phyloP scores from a whole-genome alignment of 2,113 vertebrate species.

The Pyxicephalus adspersus region DNA sequence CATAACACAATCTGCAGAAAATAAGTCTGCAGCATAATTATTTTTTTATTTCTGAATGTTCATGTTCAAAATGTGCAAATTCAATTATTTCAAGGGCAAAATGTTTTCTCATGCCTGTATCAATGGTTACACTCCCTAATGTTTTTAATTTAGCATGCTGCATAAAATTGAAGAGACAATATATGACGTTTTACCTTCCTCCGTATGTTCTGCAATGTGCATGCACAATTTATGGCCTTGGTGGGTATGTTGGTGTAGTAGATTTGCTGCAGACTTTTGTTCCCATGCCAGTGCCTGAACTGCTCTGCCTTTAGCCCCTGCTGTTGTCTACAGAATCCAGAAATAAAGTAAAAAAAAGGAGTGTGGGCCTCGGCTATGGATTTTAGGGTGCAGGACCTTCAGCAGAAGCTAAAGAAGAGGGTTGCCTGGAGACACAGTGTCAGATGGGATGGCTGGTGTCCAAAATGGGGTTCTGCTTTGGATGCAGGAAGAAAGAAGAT shows the following conservation, averaged over 20 bases:
- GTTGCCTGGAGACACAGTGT: constrained; percentile 65
- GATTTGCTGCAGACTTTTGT: constrained; percentile 31
- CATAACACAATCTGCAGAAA: neutral
- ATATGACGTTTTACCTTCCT: neutral
- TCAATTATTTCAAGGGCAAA: neutral
- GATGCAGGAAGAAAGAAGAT: constrained; percentile 76
- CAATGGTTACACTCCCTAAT: neutral
- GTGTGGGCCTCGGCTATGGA: constrained; percentile 26
- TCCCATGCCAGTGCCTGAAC: constrained; percentile 41
- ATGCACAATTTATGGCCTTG: neutral
- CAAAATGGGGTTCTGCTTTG: constrained; percentile 66
- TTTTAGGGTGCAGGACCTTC: constrained; percentile 59
- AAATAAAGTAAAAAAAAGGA: neutral
- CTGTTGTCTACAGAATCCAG: constrained; percentile 42
- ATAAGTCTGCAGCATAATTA: constrained; percentile 13
- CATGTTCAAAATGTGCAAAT: neutral
- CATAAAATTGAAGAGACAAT: neutral
- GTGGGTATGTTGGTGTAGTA: neutral
- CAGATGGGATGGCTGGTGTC: constrained; percentile 62
- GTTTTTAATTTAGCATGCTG: neutral
- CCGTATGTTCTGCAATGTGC: neutral
- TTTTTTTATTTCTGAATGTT: neutral
- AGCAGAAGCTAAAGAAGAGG: constrained; percentile 48
- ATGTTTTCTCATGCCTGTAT: neutral
- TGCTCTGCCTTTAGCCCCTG: constrained; percentile 54